Conservation (phyloP, 2,888 invertebrate genomes). For the Polylopha cassiicola region DNA sequence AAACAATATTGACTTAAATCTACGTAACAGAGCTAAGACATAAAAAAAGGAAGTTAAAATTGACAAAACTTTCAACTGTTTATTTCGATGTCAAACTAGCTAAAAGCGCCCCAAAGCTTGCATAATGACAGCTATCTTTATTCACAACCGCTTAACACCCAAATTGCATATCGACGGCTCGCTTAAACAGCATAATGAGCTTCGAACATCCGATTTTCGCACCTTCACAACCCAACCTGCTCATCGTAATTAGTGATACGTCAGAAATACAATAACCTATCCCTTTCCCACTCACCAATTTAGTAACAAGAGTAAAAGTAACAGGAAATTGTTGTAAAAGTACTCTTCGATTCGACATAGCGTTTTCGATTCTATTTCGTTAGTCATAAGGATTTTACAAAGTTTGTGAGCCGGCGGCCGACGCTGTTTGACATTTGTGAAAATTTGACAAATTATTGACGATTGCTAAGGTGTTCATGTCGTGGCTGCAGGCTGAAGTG, state of each 20-base stretch:
- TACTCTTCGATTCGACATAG: too few species aligned
- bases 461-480: conserved; percentile 16
- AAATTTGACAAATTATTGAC: conserved; percentile 20
- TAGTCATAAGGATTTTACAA: background rate
- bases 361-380: conserved; percentile 1
- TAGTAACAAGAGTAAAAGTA: conserved; percentile 19
- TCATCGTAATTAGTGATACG: conserved; percentile 45
- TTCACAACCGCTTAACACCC: conserved; percentile 12
- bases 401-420: conserved; percentile 6
- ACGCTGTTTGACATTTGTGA: conserved; percentile 13
- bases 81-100: too few species aligned
- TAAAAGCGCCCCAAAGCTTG: conserved; percentile 10
- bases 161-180: conserved; percentile 16
- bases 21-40: too few species aligned
- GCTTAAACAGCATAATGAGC: conserved; percentile 25
- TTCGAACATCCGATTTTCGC: conserved; percentile 68
- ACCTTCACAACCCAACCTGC: conserved; percentile 50
- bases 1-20: too few species aligned
- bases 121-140: conserved; percentile 17
- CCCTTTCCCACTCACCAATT: conserved; percentile 22
- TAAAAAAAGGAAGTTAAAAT: too few species aligned
- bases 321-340: too few species aligned
- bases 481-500: background rate
- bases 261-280: conserved; percentile 22
- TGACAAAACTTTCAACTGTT: too few species aligned